These are phyloP conservation scores for Chymomyza procnemis DNA, from an alignment of 2,888 invertebrate species.

Conservation along the genomic window DNA sequence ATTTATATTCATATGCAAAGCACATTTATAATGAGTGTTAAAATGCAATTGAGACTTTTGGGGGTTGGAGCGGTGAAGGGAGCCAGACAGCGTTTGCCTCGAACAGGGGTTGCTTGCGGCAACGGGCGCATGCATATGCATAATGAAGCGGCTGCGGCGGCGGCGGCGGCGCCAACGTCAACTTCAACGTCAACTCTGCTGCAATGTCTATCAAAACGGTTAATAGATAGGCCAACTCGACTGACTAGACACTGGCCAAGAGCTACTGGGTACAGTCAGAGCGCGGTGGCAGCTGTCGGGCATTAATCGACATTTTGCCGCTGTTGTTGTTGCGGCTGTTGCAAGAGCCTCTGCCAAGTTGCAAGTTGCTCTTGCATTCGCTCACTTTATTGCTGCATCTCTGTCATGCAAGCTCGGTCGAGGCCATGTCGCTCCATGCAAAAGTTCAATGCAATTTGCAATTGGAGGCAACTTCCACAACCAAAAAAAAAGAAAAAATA, in stretches of 20 bases:
- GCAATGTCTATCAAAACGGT: constrained; percentile 24
- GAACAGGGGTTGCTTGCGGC: background rate
- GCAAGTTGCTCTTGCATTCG: background rate
- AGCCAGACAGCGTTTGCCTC: background rate
- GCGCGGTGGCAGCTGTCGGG: constrained; percentile 30
- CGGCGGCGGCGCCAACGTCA: constrained; percentile 19
- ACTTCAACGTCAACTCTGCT: background rate
- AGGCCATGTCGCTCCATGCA: constrained; percentile 31
- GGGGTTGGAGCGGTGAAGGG: background rate
- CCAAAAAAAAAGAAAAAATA: constrained; percentile 30
- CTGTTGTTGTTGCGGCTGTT: background rate
- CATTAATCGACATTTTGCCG: constrained; percentile 29
- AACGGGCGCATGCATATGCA: constrained; percentile 29
- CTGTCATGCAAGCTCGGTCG: constrained; percentile 28
- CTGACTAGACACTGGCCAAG: constrained; percentile 13
- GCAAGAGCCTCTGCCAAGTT: background rate
- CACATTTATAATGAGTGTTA: constrained; percentile 60
- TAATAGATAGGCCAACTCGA: constrained; percentile 26
- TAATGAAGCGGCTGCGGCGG: constrained; percentile 38
- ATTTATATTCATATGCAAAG: constrained; percentile 46
- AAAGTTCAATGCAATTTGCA: constrained; percentile 55
- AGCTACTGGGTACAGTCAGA: constrained; percentile 35
- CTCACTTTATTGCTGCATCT: background rate
- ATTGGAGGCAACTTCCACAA: constrained; percentile 33
- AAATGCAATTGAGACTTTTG: constrained; percentile 50